Base-by-base conservation (phyloP, 2,113 vertebrate species). In the Holacanthus passer region DNA sequence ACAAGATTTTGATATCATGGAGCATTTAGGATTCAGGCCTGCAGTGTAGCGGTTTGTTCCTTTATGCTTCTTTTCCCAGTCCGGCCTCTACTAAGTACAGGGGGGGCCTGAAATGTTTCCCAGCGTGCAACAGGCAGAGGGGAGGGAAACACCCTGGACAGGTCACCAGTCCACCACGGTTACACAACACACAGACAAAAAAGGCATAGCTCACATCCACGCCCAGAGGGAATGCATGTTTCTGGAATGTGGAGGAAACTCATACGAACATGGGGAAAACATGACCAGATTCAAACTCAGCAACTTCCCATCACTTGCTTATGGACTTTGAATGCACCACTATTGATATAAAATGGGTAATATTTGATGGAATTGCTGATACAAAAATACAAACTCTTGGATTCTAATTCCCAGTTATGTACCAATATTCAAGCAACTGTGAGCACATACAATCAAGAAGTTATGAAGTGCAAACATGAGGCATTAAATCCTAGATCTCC, bases 101-200 rank as follows among this genome's bases (percentile, higher is more conserved):
- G 8, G 2, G 35, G 35, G 35, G 39, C 39, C 9, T 41, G 39
- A 41, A 41, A 41, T 10, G 7, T 60, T 79, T 59, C 59, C 64
- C 43, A 73, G 77, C 76, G 56, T 67, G 69, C 35, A 63, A 52
- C n/a, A 58, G 32, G 48, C 27, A 56, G 58, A 74, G 17, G 62
- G 50, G 65, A 56, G 27, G n/a, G 20, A 37, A 60, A 81, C 39
- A 73, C 39, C 35, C 60, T 2, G 68, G 31, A 39, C 60, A 83
- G 79, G 74, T 86, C 67, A 69, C 7, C 22, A 6, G 29, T 76
- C 29, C n/a, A 22, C n/a, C 17, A 41, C 48, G n/a, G 35, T 50
- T 67, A 37, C 27, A 60, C 47, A 58, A 60, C 22, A 72, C 22
- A 13, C 41, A 77, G 39, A 10, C 35, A 65, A 35, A 47, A n/a